phyloP scores from a whole-genome alignment of 2,113 vertebrate species.

The Malaclemys terrapin region DNA sequence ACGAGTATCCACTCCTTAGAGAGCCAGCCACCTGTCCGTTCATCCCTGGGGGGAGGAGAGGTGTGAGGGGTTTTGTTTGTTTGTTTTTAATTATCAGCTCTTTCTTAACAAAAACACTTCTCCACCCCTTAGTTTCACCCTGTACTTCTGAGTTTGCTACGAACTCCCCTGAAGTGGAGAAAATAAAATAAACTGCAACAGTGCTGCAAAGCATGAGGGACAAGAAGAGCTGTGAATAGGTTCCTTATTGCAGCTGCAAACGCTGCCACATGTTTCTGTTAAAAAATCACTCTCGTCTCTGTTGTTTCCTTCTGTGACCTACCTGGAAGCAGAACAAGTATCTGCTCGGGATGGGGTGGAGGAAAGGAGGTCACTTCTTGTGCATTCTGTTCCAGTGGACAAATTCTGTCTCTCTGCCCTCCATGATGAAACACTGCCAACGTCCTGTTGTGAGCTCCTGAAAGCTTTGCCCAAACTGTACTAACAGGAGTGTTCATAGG shows the following conservation, averaged over 20 bases:
- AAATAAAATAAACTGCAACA: conserved; percentile 37
- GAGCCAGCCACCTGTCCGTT: background rate
- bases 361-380: background rate
- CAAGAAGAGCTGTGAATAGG: background rate
- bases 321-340: background rate
- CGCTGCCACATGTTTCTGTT: background rate
- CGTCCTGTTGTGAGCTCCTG: background rate
- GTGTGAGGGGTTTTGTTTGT: conserved; percentile 18
- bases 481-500: background rate
- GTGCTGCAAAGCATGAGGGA: conserved; percentile 1
- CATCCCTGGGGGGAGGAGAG: background rate
- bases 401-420: accelerated
- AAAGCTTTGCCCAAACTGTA: accelerated
- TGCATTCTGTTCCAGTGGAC: accelerated
- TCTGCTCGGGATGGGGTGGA: background rate
- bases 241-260: background rate
- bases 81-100: conserved; percentile 32
- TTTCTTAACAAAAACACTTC: conserved; percentile 60
- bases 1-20: background rate
- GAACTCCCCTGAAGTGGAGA: background rate
- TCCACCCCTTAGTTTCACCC: conserved; percentile 59
- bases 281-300: background rate
- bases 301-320: background rate
- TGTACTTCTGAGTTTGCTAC: background rate
- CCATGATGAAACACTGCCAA: background rate